Evolutionary conservation across 2,113 vertebrate species (phyloP).

Genomic region (Albula goreensis): DNA sequence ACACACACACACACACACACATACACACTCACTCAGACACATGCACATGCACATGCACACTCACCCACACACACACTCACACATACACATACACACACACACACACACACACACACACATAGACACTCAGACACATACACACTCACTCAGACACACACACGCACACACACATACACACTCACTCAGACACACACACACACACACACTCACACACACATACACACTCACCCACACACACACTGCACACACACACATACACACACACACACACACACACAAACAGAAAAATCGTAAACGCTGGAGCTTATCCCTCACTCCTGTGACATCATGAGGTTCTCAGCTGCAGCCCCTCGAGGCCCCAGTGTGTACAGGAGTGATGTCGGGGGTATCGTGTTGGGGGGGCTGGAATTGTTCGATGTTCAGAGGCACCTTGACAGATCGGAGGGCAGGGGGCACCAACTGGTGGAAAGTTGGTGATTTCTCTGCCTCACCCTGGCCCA

Average conservation of each 20-base stretch:
- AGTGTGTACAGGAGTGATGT: neutral
- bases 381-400: neutral
- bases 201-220: too few relatives aligned
- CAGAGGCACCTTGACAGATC: neutral
- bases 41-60: neutral
- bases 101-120: neutral
- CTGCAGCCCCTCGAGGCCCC: neutral
- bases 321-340: neutral
- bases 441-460: neutral
- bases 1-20: neutral
- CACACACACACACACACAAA: too few relatives aligned
- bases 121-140: neutral
- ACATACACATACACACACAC: constrained; percentile 20
- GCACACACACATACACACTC: neutral
- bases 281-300: neutral
- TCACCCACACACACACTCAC: constrained; percentile 8
- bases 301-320: too few relatives aligned
- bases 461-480: neutral
- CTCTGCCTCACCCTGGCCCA: neutral
- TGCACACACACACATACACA: too few relatives aligned
- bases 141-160: neutral
- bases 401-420: neutral
- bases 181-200: neutral
- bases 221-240: too few relatives aligned
- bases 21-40: neutral